These are phyloP conservation scores for Limenitis camilla DNA, from an alignment of 2,888 invertebrate species.

Conservation along the genomic window DNA sequence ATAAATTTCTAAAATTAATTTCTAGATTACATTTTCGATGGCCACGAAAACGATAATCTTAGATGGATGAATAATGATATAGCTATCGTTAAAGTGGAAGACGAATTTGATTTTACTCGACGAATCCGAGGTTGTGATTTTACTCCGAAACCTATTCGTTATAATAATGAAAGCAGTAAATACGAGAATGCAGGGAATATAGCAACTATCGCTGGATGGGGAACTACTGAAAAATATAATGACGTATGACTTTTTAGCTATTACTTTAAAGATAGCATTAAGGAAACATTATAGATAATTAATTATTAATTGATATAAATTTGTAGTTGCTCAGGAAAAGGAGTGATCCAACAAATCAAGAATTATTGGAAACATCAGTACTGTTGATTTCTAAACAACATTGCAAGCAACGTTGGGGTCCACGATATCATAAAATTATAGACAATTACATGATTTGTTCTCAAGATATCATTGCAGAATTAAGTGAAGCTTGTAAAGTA, in stretches of 20 bases:
- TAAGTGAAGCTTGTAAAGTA: slow-evolving; percentile 47
- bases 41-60: slow-evolving; percentile 59
- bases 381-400: slow-evolving; percentile 48
- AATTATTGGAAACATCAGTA: slow-evolving; percentile 45
- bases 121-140: slow-evolving; percentile 56
- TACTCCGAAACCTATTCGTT: slow-evolving; percentile 50
- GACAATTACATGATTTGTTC: slow-evolving; percentile 65
- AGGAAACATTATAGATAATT: background rate
- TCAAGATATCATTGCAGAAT: slow-evolving; percentile 57
- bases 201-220: slow-evolving; percentile 56
- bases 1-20: background rate
- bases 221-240: slow-evolving; percentile 48
- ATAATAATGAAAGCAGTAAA: slow-evolving; percentile 53
- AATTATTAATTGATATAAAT: slow-evolving; percentile 47
- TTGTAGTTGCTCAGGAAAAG: slow-evolving; percentile 35
- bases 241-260: slow-evolving; percentile 39
- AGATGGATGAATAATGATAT: slow-evolving; percentile 67
- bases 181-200: slow-evolving; percentile 51
- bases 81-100: slow-evolving; percentile 56
- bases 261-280: background rate
- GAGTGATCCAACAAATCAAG: slow-evolving; percentile 24
- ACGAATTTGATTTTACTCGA: slow-evolving; percentile 53
- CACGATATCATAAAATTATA: slow-evolving; percentile 54
- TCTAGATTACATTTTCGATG: slow-evolving; percentile 57
- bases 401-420: slow-evolving; percentile 58